Evolutionary conservation across 2,113 vertebrate species (phyloP), one percentile per base, ranked within the genome.

Genomic region (Xiphophorus maculatus): DNA sequence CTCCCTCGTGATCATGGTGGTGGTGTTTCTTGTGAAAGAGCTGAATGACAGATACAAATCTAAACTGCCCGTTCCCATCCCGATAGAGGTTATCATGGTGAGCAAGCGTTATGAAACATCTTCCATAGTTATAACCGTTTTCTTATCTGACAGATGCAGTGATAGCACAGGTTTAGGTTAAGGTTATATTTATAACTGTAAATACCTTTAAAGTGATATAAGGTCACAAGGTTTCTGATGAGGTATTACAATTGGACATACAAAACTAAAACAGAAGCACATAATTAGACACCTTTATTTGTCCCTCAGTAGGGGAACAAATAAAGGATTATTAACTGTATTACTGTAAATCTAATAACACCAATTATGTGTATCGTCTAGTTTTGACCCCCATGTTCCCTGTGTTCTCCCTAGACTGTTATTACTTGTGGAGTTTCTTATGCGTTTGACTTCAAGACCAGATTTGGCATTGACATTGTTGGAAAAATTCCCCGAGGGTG

Each of bases 31-130:
- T 1, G 94, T 98, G 28, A 99, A 99, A 87, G 97, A 98, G 90
- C 62, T 99, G 25, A 99, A 99, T 0, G 95, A 98, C 28, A 94
- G 93, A 80, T 99, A 85, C 90, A 98, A 95, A 93, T 91, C 93
- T 76, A 98, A 97, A 87, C 94, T 99, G 30, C 97, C 97, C 0
- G 86, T 96, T 61, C 97, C 98, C 6, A 97, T 99, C 65, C 98
- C 98, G 0, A 97, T 99, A 3, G 98, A 99, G 84, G 93, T 99
- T 66, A 91, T 99, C 35, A 90, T 98, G 97, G 97, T 99, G 94
- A 98, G 58, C n/a, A 63, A 48, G 13, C 29, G 28, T 44, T 54
- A n/a, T 1, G 3, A 30, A 33, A 65, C 51, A 22, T 2, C 0
- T 4, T 4, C 30, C 2, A 22, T 29, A 37, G 35, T 37, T 37